Percentiles rank a stretch among this genome's conserved stretches.
Evolutionary conservation across 92 coral and sea anemone genomes (phyloP).

Genomic region (Nematostella vectensis): DNA sequence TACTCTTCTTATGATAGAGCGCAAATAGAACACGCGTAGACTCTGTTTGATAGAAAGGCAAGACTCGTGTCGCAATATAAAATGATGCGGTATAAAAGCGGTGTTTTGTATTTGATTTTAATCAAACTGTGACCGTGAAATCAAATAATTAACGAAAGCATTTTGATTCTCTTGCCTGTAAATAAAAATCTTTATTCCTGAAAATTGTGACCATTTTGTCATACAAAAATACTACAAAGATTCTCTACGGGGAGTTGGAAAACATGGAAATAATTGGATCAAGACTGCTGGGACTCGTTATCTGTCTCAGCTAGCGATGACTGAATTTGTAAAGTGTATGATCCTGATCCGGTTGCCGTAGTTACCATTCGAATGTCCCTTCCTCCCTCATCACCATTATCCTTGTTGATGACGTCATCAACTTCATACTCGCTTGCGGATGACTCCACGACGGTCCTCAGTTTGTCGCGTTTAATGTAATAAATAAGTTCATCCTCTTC

Average conservation of each 20-base stretch:
- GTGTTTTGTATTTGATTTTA: too few species aligned
- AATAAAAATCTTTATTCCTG: too few species aligned
- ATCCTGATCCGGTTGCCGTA: slow-evolving; percentile 12
- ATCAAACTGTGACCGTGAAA: too few species aligned
- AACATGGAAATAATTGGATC: too few species aligned
- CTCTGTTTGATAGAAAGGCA: too few species aligned
- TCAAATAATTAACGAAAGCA: too few species aligned
- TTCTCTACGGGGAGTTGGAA: too few species aligned
- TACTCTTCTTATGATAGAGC: too few species aligned
- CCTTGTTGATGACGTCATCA: slow-evolving; percentile 6
- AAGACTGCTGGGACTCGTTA: neutral
- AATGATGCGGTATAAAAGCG: neutral
- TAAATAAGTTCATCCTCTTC: slow-evolving; percentile 69
- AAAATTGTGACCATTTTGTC: too few species aligned
- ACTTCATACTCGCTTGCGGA: slow-evolving; percentile 17
- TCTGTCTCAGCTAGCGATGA: slow-evolving; percentile 2
- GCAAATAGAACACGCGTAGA: too few species aligned
- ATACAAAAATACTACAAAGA: too few species aligned
- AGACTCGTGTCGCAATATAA: neutral
- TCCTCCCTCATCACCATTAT: slow-evolving; percentile 8
- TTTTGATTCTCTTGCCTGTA: too few species aligned
- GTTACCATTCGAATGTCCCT: slow-evolving; percentile 6
- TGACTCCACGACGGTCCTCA: slow-evolving; percentile 38
- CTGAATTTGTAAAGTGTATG: slow-evolving; percentile 10
- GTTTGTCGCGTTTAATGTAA: slow-evolving; percentile 51